These are phyloP conservation scores for Ophiodon elongatus DNA, from an alignment of 2,113 vertebrate species.

Conservation along the genomic window DNA sequence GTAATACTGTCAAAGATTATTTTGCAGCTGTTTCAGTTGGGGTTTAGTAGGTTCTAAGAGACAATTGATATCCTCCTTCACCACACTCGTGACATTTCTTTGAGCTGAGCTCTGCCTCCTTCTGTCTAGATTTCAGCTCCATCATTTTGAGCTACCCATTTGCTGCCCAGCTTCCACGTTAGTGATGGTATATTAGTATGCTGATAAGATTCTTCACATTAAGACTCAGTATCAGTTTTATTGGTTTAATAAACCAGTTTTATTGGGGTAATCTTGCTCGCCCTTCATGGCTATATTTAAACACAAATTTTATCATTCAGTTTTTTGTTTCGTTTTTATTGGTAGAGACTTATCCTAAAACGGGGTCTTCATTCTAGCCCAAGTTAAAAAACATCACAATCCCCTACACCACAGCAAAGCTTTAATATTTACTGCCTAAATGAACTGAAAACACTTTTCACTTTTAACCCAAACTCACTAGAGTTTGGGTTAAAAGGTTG, in stretches of 20 bases:
- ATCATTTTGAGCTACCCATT: background rate
- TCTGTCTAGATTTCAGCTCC: background rate
- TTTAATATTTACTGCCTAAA: too few species aligned
- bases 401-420: too few species aligned
- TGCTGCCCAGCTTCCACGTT: background rate
- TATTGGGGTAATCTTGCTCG: background rate
- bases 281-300: conserved; percentile 13
- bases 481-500: too few species aligned
- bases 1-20: background rate
- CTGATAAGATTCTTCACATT: conserved; percentile 11
- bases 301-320: background rate
- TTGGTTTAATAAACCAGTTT: conserved; percentile 29
- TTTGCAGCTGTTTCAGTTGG: background rate
- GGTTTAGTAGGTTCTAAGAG: background rate
- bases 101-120: background rate
- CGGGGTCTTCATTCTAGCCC: background rate
- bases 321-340: background rate
- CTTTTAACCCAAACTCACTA: too few species aligned
- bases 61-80: background rate
- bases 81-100: background rate
- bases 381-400: too few species aligned
- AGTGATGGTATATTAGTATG: conserved; percentile 19
- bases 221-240: conserved; percentile 30
- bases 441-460: background rate
- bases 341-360: too few species aligned